These are phyloP conservation scores for Pomatorhinus ruficollis DNA, from an alignment of 2,113 vertebrate species.

Conservation along the genomic window DNA sequence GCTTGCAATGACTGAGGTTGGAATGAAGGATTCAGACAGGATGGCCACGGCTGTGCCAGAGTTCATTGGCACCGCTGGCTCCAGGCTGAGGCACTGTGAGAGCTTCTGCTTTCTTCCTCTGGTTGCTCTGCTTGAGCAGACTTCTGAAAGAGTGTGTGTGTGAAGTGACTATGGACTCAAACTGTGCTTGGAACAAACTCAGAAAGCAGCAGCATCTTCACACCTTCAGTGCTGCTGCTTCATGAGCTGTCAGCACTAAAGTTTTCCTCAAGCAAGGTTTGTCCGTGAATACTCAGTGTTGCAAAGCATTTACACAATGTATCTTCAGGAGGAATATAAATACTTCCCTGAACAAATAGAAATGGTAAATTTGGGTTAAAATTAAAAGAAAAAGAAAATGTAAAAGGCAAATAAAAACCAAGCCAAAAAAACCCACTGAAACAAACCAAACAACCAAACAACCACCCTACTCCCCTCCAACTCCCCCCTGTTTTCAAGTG, in stretches of 20 bases:
- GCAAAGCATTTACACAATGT: neutral
- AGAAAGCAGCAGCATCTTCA: neutral
- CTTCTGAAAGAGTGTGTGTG: neutral
- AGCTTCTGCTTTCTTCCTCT: neutral
- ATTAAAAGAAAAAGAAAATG: neutral
- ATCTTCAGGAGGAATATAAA: neutral
- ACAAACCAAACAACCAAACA: neutral
- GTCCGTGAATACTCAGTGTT: neutral
- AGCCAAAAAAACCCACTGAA: neutral
- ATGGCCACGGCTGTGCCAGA: neutral
- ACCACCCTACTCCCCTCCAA: fast-evolving
- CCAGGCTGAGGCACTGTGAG: neutral
- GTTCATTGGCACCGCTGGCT: neutral
- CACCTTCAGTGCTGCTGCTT: neutral
- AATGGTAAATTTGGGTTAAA: neutral
- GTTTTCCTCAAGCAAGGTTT: neutral
- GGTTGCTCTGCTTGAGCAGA: neutral
- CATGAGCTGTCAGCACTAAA: neutral
- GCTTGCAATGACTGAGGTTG: neutral
- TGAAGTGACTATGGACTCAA: neutral
- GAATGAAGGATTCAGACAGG: neutral
- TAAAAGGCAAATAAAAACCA: neutral
- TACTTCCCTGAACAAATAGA: neutral
- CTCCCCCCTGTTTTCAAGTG: neutral
- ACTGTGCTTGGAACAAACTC: neutral